phyloP scores from a whole-genome alignment of 2,888 invertebrate species.

The Philereme vetulata region DNA sequence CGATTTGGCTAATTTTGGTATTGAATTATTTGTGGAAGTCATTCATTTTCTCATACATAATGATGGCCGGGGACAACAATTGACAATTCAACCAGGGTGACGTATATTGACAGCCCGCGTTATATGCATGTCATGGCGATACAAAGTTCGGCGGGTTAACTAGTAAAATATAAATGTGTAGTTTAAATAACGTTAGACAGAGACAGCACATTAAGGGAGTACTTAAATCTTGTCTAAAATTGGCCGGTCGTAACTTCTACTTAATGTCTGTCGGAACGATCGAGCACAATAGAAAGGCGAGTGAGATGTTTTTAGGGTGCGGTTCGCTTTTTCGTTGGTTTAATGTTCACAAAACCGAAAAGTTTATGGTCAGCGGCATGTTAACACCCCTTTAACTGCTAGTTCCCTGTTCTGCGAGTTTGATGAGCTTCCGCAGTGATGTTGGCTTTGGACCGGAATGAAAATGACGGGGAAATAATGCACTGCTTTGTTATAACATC shows the following conservation, averaged over 20 bases:
- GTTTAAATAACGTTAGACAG: conserved; percentile 45
- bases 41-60: no score
- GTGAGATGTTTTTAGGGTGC: conserved; percentile 43
- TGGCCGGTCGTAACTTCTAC: conserved; percentile 61
- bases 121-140: no score
- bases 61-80: no score
- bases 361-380: conserved; percentile 51
- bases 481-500: conserved; percentile 3
- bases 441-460: background rate
- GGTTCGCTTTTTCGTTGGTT: conserved; percentile 48
- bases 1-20: no score
- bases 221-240: conserved; percentile 68
- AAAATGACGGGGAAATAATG: background rate
- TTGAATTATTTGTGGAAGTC: no score
- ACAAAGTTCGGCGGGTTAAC: no score
- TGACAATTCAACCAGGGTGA: no score
- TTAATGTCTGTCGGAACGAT: conserved; percentile 65
- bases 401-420: conserved; percentile 39
- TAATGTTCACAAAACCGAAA: conserved; percentile 53
- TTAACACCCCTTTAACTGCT: conserved; percentile 52
- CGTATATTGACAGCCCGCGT: no score
- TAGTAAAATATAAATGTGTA: conserved; percentile 48
- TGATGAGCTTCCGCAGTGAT: conserved; percentile 38
- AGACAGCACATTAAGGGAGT: conserved; percentile 54
- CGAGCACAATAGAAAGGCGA: conserved; percentile 53